Evolutionary conservation across 2,888 invertebrate species (phyloP), one percentile per base, ranked within the genome.

Genomic region (Tenthredo notha): DNA sequence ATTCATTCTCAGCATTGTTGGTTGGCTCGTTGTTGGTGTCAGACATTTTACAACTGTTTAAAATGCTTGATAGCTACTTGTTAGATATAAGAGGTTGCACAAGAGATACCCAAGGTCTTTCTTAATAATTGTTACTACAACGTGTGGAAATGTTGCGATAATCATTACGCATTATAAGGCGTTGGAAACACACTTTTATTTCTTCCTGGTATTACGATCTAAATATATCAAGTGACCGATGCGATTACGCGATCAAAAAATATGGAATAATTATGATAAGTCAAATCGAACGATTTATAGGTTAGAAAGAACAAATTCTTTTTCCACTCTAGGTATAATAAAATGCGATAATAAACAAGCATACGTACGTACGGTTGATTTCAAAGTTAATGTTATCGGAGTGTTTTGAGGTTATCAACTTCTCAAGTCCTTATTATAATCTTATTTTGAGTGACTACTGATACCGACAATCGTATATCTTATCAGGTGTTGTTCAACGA

Each of bases 21-120:
- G 40, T 37, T 12, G 43, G 47, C 5, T 54, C 77, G 77, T 54
- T 40, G 77, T 80, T 65, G 61, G 15, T n/a, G 29, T 77, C 25
- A 1, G 80, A 80, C 80, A 80, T 80, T 58, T 37, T 61, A 47
- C 12, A 78, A 33, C 78, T 58, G 54, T 58, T 78, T 37, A 33
- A 18, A 37, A 25, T n/a, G 10, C n/a, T 74, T 1, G 25, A 43
- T 74, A n/a, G 18, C 18, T 18, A 15, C 10, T 74, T 15, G 43
- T 74, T n/a, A 21, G 43, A 43, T n/a, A 43, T 47, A 6, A 18
- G 18, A 67, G 67, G n/a, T 54, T n/a, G 54, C 54, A 54, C n/a
- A 54, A 33, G 21, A 61, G 61, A 25, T 2, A n/a, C 1, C n/a
- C 25, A 25, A 61, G 12, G 61, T 25, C 61, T 61, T 18, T n/a